Base-by-base conservation (phyloP, 2,888 invertebrate species). In the Himalopsyche tibetana region DNA sequence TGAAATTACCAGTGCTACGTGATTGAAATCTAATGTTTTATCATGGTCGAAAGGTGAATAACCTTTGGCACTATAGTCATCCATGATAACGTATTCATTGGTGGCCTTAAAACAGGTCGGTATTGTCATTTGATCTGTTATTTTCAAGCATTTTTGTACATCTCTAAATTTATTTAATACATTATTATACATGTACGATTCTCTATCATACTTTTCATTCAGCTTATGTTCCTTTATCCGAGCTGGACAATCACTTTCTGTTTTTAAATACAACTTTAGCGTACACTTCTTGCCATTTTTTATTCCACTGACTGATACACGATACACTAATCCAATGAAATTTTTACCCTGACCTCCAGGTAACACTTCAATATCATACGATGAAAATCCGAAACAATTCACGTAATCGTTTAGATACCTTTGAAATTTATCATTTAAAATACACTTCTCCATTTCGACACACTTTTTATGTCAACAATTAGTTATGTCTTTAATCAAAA, bases 11-110 rank as follows among this genome's bases (percentile, higher is more conserved):
- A 90, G 55, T 19, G 84, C 85, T 1, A 90, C 86, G 85, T 91
- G 91, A 36, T 89, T 87, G 28, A 89, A 88, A 69, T 90, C 88
- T 88, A 91, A 89, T 9, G 89, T 89, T 19, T 87, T 82, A 51
- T 40, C n/a, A 19, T 84, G 74, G 40, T 89, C 89, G 55, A 87
- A 74, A 51, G 85, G 79, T 36, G 38, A 63, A 36, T 83, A 88
- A 28, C 82, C 80, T 69, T 89, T 84, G n/a, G 87, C 88, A 87
- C 89, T 88, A 40, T 90, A 85, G 86, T 89, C 90, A 55, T 90
- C 90, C 80, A 88, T 82, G 36, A 88, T 85, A 11, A 88, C 51
- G 51, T 82, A 88, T 8, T 88, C 82, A 17, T 79, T 80, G 9
- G 80, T 69, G 4, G 84, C 74, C 63, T 85, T 81, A 28, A 84